Percentiles rank a stretch among this genome's conserved stretches.
These are phyloP conservation scores for Rattus norvegicus DNA, from an alignment of 2,113 vertebrate genomes.

Conservation along the genomic window DNA sequence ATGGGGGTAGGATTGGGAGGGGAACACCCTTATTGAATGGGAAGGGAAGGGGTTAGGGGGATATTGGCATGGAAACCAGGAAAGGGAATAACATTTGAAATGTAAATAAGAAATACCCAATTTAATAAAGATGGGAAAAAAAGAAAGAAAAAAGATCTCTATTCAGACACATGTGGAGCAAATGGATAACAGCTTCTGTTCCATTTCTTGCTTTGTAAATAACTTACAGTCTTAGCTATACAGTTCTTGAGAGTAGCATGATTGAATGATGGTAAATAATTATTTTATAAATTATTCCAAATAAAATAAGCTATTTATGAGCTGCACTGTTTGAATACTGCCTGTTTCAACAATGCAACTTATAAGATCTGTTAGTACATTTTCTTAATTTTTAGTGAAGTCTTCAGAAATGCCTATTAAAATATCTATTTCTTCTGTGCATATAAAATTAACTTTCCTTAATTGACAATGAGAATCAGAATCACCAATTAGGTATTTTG, in stretches of 20 bases:
- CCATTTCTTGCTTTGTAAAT: background rate
- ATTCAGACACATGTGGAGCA: background rate
- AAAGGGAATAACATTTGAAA: too few species aligned
- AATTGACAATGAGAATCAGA: background rate
- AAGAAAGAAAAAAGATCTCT: background rate
- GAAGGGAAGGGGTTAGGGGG: too few species aligned
- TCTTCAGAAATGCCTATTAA: background rate
- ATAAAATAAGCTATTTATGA: slow-evolving; percentile 12
- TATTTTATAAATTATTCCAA: slow-evolving; percentile 40
- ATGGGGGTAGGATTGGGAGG: too few species aligned
- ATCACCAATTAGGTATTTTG: background rate
- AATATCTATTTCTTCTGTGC: background rate
- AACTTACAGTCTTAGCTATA: background rate
- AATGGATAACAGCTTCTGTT: background rate
- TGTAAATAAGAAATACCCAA: too few species aligned
- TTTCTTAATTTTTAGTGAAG: background rate
- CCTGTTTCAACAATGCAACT: background rate
- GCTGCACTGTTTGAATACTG: background rate
- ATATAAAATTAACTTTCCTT: slow-evolving; percentile 19
- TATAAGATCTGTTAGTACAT: background rate
- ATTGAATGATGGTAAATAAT: slow-evolving; percentile 14
- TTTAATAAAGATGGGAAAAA: too few species aligned
- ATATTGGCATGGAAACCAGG: too few species aligned
- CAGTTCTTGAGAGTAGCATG: background rate
- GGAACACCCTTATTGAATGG: too few species aligned